These are phyloP conservation scores for Penaeus chinensis DNA, from an alignment of 1,140 invertebrate genomes.

Conservation along the genomic window DNA sequence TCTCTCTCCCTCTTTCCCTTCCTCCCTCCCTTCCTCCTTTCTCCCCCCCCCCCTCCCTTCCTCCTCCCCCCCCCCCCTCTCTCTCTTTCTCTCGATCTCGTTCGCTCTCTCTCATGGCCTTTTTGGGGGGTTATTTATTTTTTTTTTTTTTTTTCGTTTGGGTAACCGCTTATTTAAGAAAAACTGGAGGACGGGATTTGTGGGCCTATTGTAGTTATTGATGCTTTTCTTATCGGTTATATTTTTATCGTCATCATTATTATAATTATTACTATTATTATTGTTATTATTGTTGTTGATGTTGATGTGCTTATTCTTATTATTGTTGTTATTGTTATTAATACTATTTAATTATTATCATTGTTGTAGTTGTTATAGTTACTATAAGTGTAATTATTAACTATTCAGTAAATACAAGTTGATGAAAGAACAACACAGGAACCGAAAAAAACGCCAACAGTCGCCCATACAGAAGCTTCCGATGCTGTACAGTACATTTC, in stretches of 20 bases:
- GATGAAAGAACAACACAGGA: too few relatives aligned
- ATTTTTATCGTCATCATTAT: neutral
- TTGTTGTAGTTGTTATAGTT: neutral
- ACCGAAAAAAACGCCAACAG: too few relatives aligned
- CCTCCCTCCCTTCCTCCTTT: neutral
- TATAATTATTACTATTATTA: neutral
- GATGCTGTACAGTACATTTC: too few relatives aligned
- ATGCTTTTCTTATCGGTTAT: neutral
- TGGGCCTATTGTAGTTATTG: neutral
- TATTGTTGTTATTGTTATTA: neutral
- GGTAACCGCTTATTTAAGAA: neutral
- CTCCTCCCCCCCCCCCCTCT: neutral
- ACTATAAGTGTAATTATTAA: neutral
- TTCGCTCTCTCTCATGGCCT: neutral
- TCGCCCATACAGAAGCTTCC: too few relatives aligned
- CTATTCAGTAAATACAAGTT: neutral
- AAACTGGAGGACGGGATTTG: neutral
- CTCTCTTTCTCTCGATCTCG: neutral
- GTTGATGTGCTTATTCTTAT: too few relatives aligned
- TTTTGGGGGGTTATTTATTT: neutral
- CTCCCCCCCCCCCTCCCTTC: neutral
- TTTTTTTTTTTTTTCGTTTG: neutral
- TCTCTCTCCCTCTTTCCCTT: constrained; percentile 1
- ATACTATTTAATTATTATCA: constrained; percentile 5
- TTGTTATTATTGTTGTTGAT: neutral